A percentile compares a stretch with the other conserved stretches of the same genome.
These are phyloP conservation scores for Archips xylosteana DNA, from an alignment of 2,888 invertebrate species.

Conservation along the genomic window DNA sequence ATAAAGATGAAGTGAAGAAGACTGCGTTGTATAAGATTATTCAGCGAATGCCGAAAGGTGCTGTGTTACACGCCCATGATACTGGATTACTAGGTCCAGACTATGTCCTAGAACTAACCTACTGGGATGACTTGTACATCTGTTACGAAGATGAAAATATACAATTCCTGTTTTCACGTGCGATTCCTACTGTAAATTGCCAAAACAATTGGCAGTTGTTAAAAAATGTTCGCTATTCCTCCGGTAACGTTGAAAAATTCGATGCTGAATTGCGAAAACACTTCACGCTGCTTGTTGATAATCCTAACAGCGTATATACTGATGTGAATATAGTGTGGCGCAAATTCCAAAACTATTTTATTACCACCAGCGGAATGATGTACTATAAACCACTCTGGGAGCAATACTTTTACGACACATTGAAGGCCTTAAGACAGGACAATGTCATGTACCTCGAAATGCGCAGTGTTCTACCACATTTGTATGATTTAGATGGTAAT, in stretches of 20 bases:
- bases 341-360: constrained; percentile 85
- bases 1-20: constrained; percentile 84
- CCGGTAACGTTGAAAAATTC: constrained; percentile 79
- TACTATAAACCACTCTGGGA: constrained; percentile 88
- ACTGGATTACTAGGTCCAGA: constrained; percentile 87
- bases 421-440: constrained; percentile 88
- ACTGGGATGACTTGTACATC: constrained; percentile 85
- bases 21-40: constrained; percentile 88
- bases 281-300: constrained; percentile 84
- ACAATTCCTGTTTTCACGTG: constrained; percentile 64
- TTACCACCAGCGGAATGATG: constrained; percentile 79
- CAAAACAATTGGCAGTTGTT: constrained; percentile 77
- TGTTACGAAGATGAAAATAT: constrained; percentile 67
- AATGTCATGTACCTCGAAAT: constrained; percentile 90
- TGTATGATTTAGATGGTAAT: constrained; percentile 89
- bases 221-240: constrained; percentile 75
- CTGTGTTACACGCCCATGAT: constrained; percentile 89
- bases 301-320: constrained; percentile 74
- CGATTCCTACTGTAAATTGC: constrained; percentile 57
- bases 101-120: constrained; percentile 87
- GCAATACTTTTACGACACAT: constrained; percentile 87
- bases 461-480: constrained; percentile 85
- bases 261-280: constrained; percentile 81
- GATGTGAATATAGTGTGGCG: constrained; percentile 87
- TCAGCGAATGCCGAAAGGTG: constrained; percentile 90